phyloP scores from a whole-genome alignment of 2,113 vertebrate species.

The Alces alces region DNA sequence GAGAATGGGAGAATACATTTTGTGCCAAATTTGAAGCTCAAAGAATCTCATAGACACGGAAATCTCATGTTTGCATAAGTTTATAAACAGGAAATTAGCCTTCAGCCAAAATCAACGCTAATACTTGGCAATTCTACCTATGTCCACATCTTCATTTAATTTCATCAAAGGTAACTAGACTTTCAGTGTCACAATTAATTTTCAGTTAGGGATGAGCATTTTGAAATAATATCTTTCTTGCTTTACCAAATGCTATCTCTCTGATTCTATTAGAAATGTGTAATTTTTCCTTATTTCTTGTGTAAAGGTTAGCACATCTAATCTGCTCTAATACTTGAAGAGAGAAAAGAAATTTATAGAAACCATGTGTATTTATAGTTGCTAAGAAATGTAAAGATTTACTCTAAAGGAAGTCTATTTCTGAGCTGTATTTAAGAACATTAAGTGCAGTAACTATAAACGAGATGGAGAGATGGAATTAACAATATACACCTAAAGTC shows the following conservation, averaged over 20 bases:
- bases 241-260: not conserved
- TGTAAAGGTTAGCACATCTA: not conserved
- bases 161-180: not conserved
- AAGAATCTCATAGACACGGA: not conserved
- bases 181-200: not conserved
- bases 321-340: not conserved
- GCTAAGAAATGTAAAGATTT: not conserved
- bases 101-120: not conserved
- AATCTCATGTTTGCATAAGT: conserved; percentile 2
- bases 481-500: not conserved
- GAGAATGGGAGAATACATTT: not conserved
- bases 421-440: not conserved
- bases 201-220: not conserved
- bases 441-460: conserved; percentile 11
- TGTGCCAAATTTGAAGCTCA: not conserved
- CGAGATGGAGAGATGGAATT: not conserved
- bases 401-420: not conserved
- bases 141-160: not conserved
- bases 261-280: not conserved
- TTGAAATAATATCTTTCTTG: not conserved
- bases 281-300: not conserved
- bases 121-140: not conserved
- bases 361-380: not conserved
- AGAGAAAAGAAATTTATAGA: not conserved
- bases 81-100: not conserved